phyloP scores from a whole-genome alignment of 2,113 vertebrate genomes.

The Pangasianodon gigas region DNA sequence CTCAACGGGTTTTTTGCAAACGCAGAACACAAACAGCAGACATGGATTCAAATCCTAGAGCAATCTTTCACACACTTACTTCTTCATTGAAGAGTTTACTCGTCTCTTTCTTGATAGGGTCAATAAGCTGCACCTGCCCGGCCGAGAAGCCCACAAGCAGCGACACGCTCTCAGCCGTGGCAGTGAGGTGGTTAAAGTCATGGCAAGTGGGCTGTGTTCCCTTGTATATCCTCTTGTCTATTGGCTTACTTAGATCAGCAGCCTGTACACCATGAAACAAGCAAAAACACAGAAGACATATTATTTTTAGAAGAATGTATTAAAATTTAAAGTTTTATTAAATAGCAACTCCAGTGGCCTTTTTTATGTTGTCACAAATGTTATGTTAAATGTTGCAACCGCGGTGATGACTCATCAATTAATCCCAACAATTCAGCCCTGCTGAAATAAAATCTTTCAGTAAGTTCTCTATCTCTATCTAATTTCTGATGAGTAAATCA shows the following conservation, averaged over 20 bases:
- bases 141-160: slow-evolving; percentile 98
- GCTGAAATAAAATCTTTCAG: too few species aligned
- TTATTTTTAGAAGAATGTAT: background rate
- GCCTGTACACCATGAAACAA: slow-evolving; percentile 77
- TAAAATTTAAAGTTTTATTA: background rate
- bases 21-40: background rate
- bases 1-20: background rate
- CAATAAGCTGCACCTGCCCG: slow-evolving; percentile 98
- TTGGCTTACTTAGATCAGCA: slow-evolving; percentile 97
- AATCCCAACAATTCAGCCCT: too few species aligned
- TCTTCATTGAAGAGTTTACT: slow-evolving; percentile 99
- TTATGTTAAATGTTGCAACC: too few species aligned
- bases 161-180: slow-evolving; percentile 95
- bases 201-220: slow-evolving; percentile 99
- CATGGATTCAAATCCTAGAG: background rate
- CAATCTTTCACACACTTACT: slow-evolving; percentile 75
- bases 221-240: slow-evolving; percentile 99
- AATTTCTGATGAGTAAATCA: too few species aligned
- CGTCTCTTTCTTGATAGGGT: slow-evolving; percentile 99
- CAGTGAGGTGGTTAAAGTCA: slow-evolving; percentile 98
- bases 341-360: background rate
- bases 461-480: too few species aligned
- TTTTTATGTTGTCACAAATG: background rate
- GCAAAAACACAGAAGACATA: background rate
- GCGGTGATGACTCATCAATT: too few species aligned